Conservation (phyloP, 2,888 invertebrate genomes). For the Quadroppia sp. region DNA sequence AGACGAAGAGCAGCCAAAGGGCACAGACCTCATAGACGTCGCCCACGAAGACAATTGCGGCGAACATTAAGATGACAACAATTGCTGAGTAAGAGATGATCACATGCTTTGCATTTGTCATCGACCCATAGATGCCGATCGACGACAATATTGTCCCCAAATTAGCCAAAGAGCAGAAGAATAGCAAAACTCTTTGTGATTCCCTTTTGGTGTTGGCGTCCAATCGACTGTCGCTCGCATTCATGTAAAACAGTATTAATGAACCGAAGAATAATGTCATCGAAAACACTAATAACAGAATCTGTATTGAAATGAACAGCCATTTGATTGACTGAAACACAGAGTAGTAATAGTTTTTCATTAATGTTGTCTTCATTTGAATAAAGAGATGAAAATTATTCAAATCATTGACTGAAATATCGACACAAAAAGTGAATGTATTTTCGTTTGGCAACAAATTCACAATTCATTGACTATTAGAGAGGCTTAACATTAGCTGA, state of each 20-base stretch:
- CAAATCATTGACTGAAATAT: too few relatives aligned
- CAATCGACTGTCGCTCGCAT: neutral
- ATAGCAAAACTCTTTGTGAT: constrained; percentile 17
- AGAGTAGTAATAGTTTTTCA: constrained; percentile 21
- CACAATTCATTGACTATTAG: too few relatives aligned
- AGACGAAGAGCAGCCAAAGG: constrained; percentile 11
- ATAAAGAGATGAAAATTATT: neutral
- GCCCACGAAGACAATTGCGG: constrained; percentile 28
- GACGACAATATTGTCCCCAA: constrained; percentile 24
- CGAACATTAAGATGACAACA: constrained; percentile 3
- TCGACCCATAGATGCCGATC: constrained; percentile 18
- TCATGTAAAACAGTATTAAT: neutral
- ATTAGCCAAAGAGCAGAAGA: constrained; percentile 21
- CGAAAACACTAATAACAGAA: neutral
- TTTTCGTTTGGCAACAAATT: too few relatives aligned
- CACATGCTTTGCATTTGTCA: neutral
- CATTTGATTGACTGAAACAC: constrained; percentile 16
- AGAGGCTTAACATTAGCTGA: too few relatives aligned
- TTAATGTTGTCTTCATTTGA: neutral
- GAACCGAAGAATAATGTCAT: constrained; percentile 21
- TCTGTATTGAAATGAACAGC: constrained; percentile 3
- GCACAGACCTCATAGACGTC: constrained; percentile 6
- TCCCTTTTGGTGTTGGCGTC: neutral
- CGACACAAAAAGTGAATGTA: too few relatives aligned
- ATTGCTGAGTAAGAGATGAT: neutral